Evolutionary conservation across 2,113 vertebrate genomes (phyloP), one percentile per base, ranked within the genome.

Genomic region (Neogobius melanostomus): DNA sequence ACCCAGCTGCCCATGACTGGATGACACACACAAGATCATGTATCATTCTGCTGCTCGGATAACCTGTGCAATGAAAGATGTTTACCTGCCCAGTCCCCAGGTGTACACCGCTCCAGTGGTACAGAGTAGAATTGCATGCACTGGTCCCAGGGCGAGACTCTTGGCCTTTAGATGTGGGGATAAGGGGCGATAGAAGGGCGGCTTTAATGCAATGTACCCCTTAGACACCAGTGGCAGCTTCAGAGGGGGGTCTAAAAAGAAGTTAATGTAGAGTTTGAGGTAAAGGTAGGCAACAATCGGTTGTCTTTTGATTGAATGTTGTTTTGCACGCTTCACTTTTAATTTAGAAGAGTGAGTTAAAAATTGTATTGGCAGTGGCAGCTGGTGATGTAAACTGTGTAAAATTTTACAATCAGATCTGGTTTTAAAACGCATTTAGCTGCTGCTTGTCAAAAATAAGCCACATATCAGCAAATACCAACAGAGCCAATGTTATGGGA

Each of bases 1-100:
- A 43, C 97, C 98, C 46, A 99, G 86, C 91, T 99, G 95, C 60
- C 98, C 98, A 0, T 97, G 97, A 84, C 98, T 99, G 14, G 61
- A 75, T 70, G 11, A 50, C 53, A 54, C 8, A 50, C 52, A 71
- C 7, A 64, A 21, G 3, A 63, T 67, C 15, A 71, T 12, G 50
- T 3, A 66, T 9, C 36, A 47, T 21, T 3, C 17, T 11, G 14
- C 6, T 66, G n/a, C 21, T 69, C 21, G 11, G 0, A 71, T 71
- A 47, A 8, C 4, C 14, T 21, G 8, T 12, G 17, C 57, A 65
- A 6, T 4, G 0, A 57, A 9, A 48, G 5, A 11, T 50, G 42
- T 46, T 8, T 82, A 98, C 97, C 96, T 95, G 73, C 95, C 95
- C 0, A 88, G 75, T 51, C 97, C 97, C 97, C 96, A 98, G 52